Conservation (phyloP, 2,797 vertebrate genomes). For the Melanotaenia maccullochi region DNA sequence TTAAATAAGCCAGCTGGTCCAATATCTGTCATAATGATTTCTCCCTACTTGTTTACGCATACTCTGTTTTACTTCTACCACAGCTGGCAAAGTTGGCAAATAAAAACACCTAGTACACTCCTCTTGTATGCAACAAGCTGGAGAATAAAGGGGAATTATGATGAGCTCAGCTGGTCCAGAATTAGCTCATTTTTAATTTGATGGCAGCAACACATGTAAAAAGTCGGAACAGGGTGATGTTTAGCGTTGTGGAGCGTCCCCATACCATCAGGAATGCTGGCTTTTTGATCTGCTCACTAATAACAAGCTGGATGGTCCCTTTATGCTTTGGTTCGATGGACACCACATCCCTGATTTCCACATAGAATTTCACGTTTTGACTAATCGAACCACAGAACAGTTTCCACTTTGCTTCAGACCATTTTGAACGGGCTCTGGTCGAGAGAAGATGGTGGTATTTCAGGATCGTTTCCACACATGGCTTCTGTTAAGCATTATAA, state of each 20-base stretch:
- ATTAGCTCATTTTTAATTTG: neutral
- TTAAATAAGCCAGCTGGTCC: neutral
- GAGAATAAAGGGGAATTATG: neutral
- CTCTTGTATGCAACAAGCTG: neutral
- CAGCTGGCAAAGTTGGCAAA: neutral
- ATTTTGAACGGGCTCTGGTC: too few species aligned
- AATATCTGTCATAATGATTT: neutral
- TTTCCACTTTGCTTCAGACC: too few species aligned
- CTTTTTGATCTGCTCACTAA: too few species aligned
- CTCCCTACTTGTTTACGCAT: neutral
- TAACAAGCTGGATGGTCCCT: neutral
- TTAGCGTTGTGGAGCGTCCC: neutral
- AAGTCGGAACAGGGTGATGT: too few species aligned
- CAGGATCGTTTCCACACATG: too few species aligned
- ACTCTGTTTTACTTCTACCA: neutral
- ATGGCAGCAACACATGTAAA: neutral
- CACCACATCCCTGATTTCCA: too few species aligned
- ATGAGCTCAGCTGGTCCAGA: neutral
- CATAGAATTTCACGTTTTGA: neutral
- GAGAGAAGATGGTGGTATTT: neutral
- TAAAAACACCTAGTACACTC: neutral
- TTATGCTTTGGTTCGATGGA: neutral
- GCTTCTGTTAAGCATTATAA: too few species aligned
- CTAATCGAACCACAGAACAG: too few species aligned
- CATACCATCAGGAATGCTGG: too few species aligned